Evolutionary conservation across 1,140 invertebrate species (phyloP).

Genomic region (Trichoplusia ni): DNA sequence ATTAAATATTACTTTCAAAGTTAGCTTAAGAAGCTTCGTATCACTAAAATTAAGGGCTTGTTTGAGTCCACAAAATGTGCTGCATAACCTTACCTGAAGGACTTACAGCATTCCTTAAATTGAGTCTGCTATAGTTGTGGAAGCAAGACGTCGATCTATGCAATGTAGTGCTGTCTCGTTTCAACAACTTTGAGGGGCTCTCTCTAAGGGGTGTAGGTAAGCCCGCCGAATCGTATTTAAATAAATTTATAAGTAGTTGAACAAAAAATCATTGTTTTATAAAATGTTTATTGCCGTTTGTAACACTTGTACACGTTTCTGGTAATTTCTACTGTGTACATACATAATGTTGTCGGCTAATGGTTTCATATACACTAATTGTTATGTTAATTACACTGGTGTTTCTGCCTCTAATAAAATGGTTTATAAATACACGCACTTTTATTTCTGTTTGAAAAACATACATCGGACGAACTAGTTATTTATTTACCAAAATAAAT

Average conservation of each 20-base stretch:
- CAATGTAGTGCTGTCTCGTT: too few relatives aligned
- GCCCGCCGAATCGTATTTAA: neutral
- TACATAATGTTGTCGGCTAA: conserved; percentile 24
- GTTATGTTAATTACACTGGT: conserved; percentile 59
- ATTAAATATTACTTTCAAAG: conserved; percentile 15
- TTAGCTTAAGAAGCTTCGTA: conserved; percentile 37
- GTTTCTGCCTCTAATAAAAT: conserved; percentile 68
- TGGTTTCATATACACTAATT: conserved; percentile 47
- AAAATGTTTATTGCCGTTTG: conserved; percentile 38
- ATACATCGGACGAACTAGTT: too few relatives aligned
- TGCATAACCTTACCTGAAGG: too few relatives aligned
- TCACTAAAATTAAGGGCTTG: conserved; percentile 23
- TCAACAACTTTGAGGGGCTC: too few relatives aligned
- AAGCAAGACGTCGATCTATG: too few relatives aligned
- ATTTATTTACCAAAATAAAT: neutral
- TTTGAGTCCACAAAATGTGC: neutral
- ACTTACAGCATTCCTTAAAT: too few relatives aligned
- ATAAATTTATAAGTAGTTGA: conserved; percentile 33
- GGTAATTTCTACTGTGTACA: conserved; percentile 25
- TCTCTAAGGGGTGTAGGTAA: too few relatives aligned
- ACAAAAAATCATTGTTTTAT: conserved; percentile 35
- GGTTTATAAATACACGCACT: conserved; percentile 62
- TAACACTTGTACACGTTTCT: conserved; percentile 38
- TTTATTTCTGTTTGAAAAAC: too few relatives aligned
- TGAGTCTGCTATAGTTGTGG: too few relatives aligned